Evolutionary conservation across 2,113 vertebrate genomes (phyloP).

Genomic region (Sebastes schlegelii): DNA sequence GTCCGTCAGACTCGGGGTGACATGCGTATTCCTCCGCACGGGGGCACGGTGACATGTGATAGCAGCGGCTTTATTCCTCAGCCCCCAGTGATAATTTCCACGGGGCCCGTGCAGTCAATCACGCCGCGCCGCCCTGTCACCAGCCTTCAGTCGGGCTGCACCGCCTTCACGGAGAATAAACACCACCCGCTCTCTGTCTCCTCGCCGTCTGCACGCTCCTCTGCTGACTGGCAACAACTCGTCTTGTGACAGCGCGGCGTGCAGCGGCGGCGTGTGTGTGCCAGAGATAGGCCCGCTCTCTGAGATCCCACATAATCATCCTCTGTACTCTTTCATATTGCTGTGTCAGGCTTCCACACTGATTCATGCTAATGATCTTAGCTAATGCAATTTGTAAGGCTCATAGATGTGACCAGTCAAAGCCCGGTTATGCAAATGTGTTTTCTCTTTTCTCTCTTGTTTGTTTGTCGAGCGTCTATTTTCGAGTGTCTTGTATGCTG

Average conservation of each 20-base stretch:
- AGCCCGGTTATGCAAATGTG: constrained; percentile 34
- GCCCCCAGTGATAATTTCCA: constrained; percentile 50
- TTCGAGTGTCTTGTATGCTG: constrained; percentile 34
- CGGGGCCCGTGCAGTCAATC: constrained; percentile 47
- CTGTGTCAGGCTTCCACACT: constrained; percentile 47
- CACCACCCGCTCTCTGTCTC: constrained; percentile 38
- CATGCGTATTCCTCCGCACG: constrained; percentile 30
- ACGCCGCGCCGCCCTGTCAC: constrained; percentile 36
- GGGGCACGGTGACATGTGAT: constrained; percentile 43
- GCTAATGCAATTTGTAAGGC: constrained; percentile 46
- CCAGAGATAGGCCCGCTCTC: constrained; percentile 46
- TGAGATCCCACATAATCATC: constrained; percentile 53
- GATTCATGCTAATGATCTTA: constrained; percentile 57
- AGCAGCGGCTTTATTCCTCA: constrained; percentile 25
- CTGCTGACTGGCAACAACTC: constrained; percentile 43
- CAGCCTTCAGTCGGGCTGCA: constrained; percentile 15
- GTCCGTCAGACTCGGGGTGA: constrained; percentile 43
- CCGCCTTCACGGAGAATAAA: constrained; percentile 40
- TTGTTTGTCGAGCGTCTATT: constrained; percentile 32
- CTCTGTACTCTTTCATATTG: constrained; percentile 30
- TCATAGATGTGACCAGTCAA: constrained; percentile 14
- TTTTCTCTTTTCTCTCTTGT: constrained; percentile 17
- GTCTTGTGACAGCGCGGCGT: constrained; percentile 33
- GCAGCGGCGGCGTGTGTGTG: constrained; percentile 14
- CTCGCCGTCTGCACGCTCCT: constrained; percentile 24